Evolutionary conservation across 2,113 vertebrate genomes (phyloP).

Genomic region (Urocolius indicus): DNA sequence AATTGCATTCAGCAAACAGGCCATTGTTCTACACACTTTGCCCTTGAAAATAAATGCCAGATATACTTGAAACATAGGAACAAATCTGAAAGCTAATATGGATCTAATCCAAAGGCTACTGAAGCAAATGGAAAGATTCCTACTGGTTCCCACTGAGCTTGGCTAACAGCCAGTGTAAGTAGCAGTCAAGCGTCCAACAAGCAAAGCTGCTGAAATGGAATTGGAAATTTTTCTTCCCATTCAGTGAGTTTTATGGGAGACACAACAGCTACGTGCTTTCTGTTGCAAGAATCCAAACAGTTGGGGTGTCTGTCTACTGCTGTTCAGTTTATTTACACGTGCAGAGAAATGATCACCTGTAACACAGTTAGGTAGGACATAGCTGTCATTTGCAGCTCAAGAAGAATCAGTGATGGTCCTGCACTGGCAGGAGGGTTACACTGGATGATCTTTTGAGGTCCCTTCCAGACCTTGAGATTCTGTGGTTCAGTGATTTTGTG

Average conservation of each 20-base stretch:
- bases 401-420: neutral
- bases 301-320: neutral
- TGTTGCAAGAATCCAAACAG: neutral
- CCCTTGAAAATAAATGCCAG: slow-evolving; percentile 46
- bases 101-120: slow-evolving; percentile 11
- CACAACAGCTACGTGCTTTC: neutral
- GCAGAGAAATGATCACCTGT: neutral
- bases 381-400: neutral
- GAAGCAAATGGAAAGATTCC: slow-evolving; percentile 30
- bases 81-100: slow-evolving; percentile 43
- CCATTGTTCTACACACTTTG: neutral
- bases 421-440: too few species aligned
- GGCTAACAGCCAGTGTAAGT: neutral
- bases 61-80: slow-evolving; percentile 26
- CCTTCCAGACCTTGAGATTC: too few species aligned
- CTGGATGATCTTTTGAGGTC: too few species aligned
- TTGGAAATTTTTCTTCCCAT: neutral
- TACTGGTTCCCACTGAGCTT: neutral
- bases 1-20: neutral
- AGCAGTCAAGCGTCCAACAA: neutral
- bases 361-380: neutral
- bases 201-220: slow-evolving; percentile 5
- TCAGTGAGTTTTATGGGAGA: neutral
- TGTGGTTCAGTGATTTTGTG: neutral
- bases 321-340: neutral